phyloP scores from a whole-genome alignment of 2,113 vertebrate species.

The Oostethus manadensis region DNA sequence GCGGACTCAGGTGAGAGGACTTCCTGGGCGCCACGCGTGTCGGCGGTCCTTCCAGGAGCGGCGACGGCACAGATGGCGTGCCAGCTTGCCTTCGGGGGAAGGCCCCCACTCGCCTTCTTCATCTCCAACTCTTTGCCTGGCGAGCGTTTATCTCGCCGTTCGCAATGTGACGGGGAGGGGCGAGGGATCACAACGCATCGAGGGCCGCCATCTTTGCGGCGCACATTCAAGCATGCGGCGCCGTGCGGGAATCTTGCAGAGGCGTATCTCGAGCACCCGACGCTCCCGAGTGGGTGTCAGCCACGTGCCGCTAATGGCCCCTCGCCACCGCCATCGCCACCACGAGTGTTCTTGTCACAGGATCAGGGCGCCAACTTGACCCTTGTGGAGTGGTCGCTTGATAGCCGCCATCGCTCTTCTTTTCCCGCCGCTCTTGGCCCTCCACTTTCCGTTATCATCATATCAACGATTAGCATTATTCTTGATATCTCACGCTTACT shows the following conservation, averaged over 20 bases:
- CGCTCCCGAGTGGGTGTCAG: slow-evolving; percentile 49
- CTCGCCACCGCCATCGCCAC: slow-evolving; percentile 47
- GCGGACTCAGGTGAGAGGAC: slow-evolving; percentile 62
- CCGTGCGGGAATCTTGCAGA: slow-evolving; percentile 41
- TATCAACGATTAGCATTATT: too few species aligned
- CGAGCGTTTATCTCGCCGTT: slow-evolving; percentile 67
- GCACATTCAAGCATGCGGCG: not conserved
- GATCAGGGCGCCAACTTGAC: slow-evolving; percentile 60
- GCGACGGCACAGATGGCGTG: slow-evolving; percentile 76
- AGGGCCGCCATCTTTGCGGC: too few species aligned
- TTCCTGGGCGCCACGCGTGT: too few species aligned
- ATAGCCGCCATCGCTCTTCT: slow-evolving; percentile 35
- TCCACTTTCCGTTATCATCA: too few species aligned
- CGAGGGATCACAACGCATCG: too few species aligned
- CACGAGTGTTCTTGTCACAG: slow-evolving; percentile 55
- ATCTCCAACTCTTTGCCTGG: slow-evolving; percentile 73
- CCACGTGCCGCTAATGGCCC: slow-evolving; percentile 61
- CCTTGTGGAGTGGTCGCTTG: slow-evolving; percentile 64
- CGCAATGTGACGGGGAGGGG: slow-evolving; percentile 55
- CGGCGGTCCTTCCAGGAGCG: slow-evolving; percentile 64
- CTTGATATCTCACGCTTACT: too few species aligned
- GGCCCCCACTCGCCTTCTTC: slow-evolving; percentile 69
- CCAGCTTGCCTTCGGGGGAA: slow-evolving; percentile 77
- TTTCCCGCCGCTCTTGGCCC: too few species aligned
- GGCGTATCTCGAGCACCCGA: slow-evolving; percentile 34